A percentile compares a stretch with the other conserved stretches of the same genome.
Conservation (phyloP, 2,888 invertebrate genomes). For the Drosophila aldrichi region DNA sequence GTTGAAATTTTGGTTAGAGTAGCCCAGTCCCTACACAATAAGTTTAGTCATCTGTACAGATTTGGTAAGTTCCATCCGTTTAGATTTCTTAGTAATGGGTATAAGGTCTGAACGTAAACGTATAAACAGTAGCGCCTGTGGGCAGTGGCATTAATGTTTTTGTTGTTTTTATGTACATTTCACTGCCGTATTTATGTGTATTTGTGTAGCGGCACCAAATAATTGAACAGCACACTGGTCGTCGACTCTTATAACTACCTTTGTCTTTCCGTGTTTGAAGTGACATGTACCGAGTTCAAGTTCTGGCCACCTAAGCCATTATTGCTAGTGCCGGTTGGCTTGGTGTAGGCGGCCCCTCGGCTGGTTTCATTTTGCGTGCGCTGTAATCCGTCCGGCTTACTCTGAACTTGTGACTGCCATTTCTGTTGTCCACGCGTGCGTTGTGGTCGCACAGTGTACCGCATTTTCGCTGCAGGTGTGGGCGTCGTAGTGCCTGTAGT, state of each 20-base stretch:
- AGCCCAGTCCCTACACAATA: slow-evolving; percentile 60
- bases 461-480: slow-evolving; percentile 70
- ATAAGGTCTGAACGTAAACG: slow-evolving; percentile 62
- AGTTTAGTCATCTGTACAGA: slow-evolving; percentile 76
- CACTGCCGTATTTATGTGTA: slow-evolving; percentile 45
- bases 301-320: slow-evolving; percentile 64
- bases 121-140: slow-evolving; percentile 60
- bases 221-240: slow-evolving; percentile 47
- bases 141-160: slow-evolving; percentile 27
- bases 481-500: slow-evolving; percentile 82
- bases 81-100: slow-evolving; percentile 47
- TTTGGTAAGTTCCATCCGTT: slow-evolving; percentile 58
- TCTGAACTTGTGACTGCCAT: slow-evolving; percentile 85
- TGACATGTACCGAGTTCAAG: slow-evolving; percentile 70
- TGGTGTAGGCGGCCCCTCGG: slow-evolving; percentile 59
- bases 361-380: slow-evolving; percentile 60
- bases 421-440: slow-evolving; percentile 86
- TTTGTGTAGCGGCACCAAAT: slow-evolving; percentile 74
- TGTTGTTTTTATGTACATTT: slow-evolving; percentile 37
- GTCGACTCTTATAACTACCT: slow-evolving; percentile 76
- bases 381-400: slow-evolving; percentile 72
- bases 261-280: slow-evolving; percentile 73
- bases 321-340: slow-evolving; percentile 52
- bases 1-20: slow-evolving; percentile 29
- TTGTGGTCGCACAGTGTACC: slow-evolving; percentile 85